Evolutionary conservation across 2,113 vertebrate species (phyloP), one percentile per base, ranked within the genome.

Genomic region (Ariopsis seemanni): DNA sequence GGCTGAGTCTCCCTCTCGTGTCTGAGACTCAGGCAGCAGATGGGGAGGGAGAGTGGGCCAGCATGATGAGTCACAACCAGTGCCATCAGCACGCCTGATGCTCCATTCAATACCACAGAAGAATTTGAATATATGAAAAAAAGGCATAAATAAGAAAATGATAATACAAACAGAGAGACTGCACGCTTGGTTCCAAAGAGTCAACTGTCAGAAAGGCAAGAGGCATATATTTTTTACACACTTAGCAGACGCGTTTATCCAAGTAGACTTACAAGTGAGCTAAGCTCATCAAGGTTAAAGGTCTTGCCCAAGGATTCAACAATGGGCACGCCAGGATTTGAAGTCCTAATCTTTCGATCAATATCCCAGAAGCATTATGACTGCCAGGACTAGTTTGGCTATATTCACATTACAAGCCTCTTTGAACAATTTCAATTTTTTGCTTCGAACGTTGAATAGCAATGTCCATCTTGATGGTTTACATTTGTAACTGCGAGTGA

Each of bases 51-150:
- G 94, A 94, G 94, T 94, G 93, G 93, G 95, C 92, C 92, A 93
- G 93, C 91, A 93, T 92, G 93, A 95, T 95, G 95, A 95, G 92
- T 95, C 95, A 96, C 94, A 93, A 91, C 93, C 92, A 94, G 95
- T 93, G 94, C 94, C 94, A 95, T 95, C 94, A 94, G 95, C 93
- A 93, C 91, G 92, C 94, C 94, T 94, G 94, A 93, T 94, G 92
- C 93, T 94, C 93, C 93, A 94, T 95, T 95, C 94, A 94, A 93
- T 94, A 94, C 91, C 91, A 77, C 53, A 58, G 52, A 71, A 87
- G 77, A 83, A 84, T 58, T 81, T 67, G 83, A 53, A 62, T 78
- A 72, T 53, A 81, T 81, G 20, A 83, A 22, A 67, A 42, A 83
- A 53, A 67, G 53, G 18, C 93, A 69, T 67, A 55, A 62, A 77